Evolutionary conservation across 1,140 invertebrate genomes (phyloP).

Genomic region (Magallana ariakensis): DNA sequence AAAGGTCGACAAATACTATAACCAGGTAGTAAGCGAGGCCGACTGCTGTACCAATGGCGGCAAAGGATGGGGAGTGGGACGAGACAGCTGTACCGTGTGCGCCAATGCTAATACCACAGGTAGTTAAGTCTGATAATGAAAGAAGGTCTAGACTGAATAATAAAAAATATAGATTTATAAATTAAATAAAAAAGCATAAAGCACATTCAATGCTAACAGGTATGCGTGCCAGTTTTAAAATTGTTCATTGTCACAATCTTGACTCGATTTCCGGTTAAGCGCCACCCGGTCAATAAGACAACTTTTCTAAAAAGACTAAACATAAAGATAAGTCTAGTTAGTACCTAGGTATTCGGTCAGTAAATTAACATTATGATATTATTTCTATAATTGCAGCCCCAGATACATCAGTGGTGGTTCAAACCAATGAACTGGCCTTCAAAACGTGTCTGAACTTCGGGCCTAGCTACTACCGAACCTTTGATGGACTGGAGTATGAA

Average conservation of each 20-base stretch:
- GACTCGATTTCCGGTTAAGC: too few species aligned
- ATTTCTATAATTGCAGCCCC: neutral
- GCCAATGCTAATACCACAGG: constrained; percentile 8
- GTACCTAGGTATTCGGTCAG: too few species aligned
- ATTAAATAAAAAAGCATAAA: neutral
- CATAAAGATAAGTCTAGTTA: too few species aligned
- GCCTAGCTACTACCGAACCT: constrained; percentile 87
- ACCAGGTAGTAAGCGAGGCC: neutral
- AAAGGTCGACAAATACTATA: neutral
- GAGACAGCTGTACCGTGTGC: neutral
- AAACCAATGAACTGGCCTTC: constrained; percentile 56
- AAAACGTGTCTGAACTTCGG: constrained; percentile 87
- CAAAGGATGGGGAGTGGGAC: neutral
- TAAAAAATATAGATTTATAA: neutral
- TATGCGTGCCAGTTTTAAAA: neutral
- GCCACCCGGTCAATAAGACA: too few species aligned
- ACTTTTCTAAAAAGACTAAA: too few species aligned
- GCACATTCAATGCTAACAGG: too few species aligned
- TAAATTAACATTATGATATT: too few species aligned
- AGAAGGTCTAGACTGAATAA: too few species aligned
- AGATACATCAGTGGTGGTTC: constrained; percentile 47
- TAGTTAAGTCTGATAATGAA: neutral
- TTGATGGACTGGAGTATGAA: constrained; percentile 78
- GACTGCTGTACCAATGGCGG: constrained; percentile 13
- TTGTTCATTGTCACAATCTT: neutral